A percentile compares a stretch with the other conserved stretches of the same genome.
phyloP scores from a whole-genome alignment of 2,113 vertebrate genomes.

The Sinocyclocheilus anshuiensis region DNA sequence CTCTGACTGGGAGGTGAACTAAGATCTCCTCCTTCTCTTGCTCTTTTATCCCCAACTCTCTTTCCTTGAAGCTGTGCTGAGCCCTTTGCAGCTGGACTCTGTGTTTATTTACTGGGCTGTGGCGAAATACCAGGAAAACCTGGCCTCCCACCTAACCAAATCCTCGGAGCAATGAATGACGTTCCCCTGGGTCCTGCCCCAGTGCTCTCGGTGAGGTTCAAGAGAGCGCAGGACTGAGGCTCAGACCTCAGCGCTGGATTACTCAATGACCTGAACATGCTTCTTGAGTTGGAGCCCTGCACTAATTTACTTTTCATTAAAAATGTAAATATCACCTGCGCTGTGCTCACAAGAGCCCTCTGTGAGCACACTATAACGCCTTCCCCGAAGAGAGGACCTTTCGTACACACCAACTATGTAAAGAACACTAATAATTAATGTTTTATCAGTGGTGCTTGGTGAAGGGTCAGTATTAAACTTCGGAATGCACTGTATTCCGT shows the following conservation, averaged over 20 bases:
- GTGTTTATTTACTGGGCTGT: constrained; percentile 60
- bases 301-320: constrained; percentile 10
- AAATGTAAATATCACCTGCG: constrained; percentile 17
- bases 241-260: constrained; percentile 5
- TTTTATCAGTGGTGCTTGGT: neutral
- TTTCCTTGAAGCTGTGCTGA: constrained; percentile 38
- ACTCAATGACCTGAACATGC: neutral
- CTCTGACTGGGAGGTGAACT: constrained; percentile 49
- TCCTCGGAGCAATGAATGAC: constrained; percentile 61
- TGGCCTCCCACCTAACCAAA: constrained; percentile 52
- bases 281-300: constrained; percentile 11
- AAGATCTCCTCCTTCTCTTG: constrained; percentile 2
- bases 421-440: neutral
- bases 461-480: neutral
- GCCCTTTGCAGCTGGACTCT: constrained; percentile 52
- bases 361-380: neutral
- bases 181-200: constrained; percentile 56
- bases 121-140: constrained; percentile 64
- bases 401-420: neutral
- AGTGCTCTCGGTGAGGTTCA: constrained; percentile 26
- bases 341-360: neutral
- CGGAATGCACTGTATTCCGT: neutral
- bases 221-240: neutral
- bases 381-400: neutral
- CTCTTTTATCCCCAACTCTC: constrained; percentile 33